Evolutionary conservation across 1,140 invertebrate genomes (phyloP).

Genomic region (Asobara japonica): DNA sequence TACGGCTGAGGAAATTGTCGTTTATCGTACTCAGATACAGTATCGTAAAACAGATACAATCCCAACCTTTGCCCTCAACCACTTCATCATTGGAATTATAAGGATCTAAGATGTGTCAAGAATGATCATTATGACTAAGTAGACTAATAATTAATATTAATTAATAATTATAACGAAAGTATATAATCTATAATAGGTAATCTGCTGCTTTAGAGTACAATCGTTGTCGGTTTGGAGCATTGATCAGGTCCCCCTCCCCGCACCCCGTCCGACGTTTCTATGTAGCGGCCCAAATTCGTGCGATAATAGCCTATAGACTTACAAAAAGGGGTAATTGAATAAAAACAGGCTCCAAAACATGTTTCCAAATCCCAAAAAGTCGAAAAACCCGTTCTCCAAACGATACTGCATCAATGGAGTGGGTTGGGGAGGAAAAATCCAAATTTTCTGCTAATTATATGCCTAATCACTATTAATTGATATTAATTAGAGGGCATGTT

Average conservation of each 20-base stretch:
- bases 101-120: neutral
- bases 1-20: too few species aligned
- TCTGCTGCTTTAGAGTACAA: neutral
- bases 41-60: neutral
- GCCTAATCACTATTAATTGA: neutral
- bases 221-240: neutral
- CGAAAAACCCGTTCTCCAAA: neutral
- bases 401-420: neutral
- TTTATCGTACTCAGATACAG: too few species aligned
- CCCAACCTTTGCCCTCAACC: neutral
- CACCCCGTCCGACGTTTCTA: neutral
- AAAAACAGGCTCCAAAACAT: neutral
- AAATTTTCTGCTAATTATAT: constrained; percentile 1
- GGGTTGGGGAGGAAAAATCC: neutral
- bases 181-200: neutral
- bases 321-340: neutral
- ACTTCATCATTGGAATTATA: neutral
- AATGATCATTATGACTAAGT: neutral
- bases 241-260: neutral
- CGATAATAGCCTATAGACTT: neutral
- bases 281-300: neutral
- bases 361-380: neutral
- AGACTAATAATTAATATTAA: too few species aligned
- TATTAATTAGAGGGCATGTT: neutral
- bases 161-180: neutral